A percentile compares a stretch with the other conserved stretches of the same genome.
Evolutionary conservation across 1,140 invertebrate genomes (phyloP).

Genomic region (Rhizoglyphus robini): DNA sequence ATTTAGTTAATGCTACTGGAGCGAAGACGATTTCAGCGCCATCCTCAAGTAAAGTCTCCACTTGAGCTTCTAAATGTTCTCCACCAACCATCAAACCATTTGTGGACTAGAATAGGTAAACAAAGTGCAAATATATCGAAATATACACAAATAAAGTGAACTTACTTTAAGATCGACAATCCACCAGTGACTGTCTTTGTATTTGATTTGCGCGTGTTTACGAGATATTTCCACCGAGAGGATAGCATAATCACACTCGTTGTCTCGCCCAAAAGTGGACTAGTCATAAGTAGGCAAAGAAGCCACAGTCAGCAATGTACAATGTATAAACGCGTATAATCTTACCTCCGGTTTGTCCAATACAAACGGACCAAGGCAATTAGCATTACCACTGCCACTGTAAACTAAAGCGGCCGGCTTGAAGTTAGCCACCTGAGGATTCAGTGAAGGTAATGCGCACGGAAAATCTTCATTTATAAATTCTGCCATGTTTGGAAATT

Average conservation of each 20-base stretch:
- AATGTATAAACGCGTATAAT: background rate
- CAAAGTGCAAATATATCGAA: background rate
- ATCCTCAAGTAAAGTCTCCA: too few species aligned
- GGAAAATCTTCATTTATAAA: too few species aligned
- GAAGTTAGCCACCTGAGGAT: too few species aligned
- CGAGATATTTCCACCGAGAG: slow-evolving; percentile 1
- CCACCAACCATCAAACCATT: slow-evolving; percentile 16
- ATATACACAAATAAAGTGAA: background rate
- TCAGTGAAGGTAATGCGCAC: too few species aligned
- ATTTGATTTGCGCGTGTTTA: background rate
- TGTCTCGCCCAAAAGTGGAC: slow-evolving; percentile 9
- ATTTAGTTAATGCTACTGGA: too few species aligned
- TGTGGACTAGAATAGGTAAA: background rate
- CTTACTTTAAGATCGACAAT: background rate
- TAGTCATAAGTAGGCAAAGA: background rate
- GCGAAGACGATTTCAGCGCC: too few species aligned
- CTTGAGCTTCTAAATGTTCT: too few species aligned
- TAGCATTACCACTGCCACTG: background rate
- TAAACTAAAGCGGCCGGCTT: background rate
- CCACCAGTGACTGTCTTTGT: background rate
- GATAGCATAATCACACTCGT: background rate
- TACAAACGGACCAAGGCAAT: background rate
- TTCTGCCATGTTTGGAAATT: too few species aligned
- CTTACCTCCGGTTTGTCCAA: background rate
- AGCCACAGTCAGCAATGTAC: too few species aligned